Base-by-base conservation (phyloP, 2,113 vertebrate genomes). In the Myotis davidii region DNA sequence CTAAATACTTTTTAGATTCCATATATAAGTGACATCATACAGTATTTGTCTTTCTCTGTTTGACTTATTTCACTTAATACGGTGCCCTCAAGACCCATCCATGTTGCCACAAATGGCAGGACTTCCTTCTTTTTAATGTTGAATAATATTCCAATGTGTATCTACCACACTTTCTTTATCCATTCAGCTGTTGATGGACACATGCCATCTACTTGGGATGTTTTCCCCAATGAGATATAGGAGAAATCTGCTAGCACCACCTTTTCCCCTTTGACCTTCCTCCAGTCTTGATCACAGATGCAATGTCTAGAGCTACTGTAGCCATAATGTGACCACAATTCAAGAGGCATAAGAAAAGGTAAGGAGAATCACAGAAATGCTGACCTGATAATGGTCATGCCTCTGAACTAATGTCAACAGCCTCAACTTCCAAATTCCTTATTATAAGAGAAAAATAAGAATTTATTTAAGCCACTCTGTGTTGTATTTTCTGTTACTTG, bases 401-500 rank as follows among this genome's bases (percentile, higher is more conserved):
- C 73, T 83, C 29, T 65, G 42, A 91, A 78, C 7, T 65, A 74
- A 39, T 7, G 32, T 39, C 69, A 90, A 61, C 1, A 59, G 25
- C 45, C 42, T 59, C 56, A 42, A 27, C 14, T 5, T 74, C 23
- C 37, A 73, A 42, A 81, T 42, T 56, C 76, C 32, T 74, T 59
- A 56, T 56, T 56, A 56, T 2, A 21, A 29, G 42, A 76, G 70
- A 76, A 85, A 93, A 78, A 59, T 9, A 92, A 82, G 16, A 29
- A 88, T 52, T 45, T 83, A 27, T 54, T 91, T 87, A 87, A 56
- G 18, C 9, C 6, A n/a, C 9, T 70, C 17, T 64, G 64, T 64
- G n/a, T 16, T 96, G 56, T 23, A 69, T 88, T 92, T 95, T 90
- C 67, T 90, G 2, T 76, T 65, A 20, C 59, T 84, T 93, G 32